These are phyloP conservation scores for Malacosoma neustria DNA, from an alignment of 2,888 invertebrate species.

Conservation along the genomic window DNA sequence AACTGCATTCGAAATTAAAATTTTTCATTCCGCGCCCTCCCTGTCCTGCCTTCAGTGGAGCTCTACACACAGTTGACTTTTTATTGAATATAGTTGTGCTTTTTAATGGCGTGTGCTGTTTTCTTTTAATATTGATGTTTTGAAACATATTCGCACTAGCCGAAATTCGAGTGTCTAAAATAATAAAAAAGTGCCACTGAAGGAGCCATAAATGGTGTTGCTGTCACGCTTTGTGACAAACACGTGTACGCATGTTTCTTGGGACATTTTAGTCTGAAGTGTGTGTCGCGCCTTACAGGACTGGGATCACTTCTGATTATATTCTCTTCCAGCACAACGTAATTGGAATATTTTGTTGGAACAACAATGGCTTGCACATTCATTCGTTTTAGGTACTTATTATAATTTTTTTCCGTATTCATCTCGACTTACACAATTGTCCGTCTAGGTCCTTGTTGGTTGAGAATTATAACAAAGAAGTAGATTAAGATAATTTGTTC, in stretches of 20 bases:
- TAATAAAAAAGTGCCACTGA: no score
- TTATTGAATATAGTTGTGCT: no score
- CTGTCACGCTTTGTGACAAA: no score
- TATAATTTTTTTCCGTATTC: conserved; percentile 41
- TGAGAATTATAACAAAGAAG: neutral
- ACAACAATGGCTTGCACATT: conserved; percentile 64
- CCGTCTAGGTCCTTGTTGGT: neutral
- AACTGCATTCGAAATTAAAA: conserved; percentile 75
- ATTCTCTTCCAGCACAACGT: conserved; percentile 60
- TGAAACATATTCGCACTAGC: no score
- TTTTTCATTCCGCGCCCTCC: conserved; percentile 58
- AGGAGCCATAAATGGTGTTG: no score
- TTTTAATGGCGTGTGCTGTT: no score
- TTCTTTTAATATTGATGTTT: no score
- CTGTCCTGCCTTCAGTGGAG: conserved; percentile 17
- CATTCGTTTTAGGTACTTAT: conserved; percentile 55
- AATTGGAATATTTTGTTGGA: conserved; percentile 68
- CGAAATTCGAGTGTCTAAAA: no score
- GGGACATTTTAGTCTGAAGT: neutral
- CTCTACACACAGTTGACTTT: conserved; percentile 11
- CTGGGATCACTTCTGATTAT: conserved; percentile 68
- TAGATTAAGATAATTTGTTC: neutral
- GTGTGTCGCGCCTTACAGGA: conserved; percentile 20
- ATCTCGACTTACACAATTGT: neutral
- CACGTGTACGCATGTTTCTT: no score